A percentile compares a stretch with the other conserved stretches of the same genome.
These are phyloP conservation scores for Eulithis prunata DNA, from an alignment of 2,888 invertebrate species.

Conservation along the genomic window DNA sequence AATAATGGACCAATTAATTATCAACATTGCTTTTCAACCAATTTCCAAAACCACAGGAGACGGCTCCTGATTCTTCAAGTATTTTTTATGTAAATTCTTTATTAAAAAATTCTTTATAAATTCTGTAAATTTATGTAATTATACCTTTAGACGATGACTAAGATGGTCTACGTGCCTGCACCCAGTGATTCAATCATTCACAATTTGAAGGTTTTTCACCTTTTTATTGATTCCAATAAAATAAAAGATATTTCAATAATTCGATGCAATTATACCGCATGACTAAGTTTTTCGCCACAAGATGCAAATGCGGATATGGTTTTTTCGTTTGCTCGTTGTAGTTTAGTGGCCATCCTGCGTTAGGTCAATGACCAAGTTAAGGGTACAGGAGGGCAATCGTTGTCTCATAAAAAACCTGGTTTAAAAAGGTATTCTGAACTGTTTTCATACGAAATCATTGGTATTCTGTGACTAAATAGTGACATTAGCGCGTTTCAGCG, in stretches of 20 bases:
- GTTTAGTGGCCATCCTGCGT: neutral
- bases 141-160: slow-evolving; percentile 15
- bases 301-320: neutral
- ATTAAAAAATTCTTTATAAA: too few species aligned
- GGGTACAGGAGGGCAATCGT: neutral
- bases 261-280: slow-evolving; percentile 14
- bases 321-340: neutral
- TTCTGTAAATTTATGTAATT: too few species aligned
- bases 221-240: slow-evolving; percentile 31
- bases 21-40: too few species aligned
- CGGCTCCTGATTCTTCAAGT: too few species aligned
- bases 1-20: too few species aligned
- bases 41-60: neutral
- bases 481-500: too few species aligned
- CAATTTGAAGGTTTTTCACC: slow-evolving; percentile 31
- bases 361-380: slow-evolving; percentile 1
- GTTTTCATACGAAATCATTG: too few species aligned
- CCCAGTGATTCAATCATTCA: slow-evolving; percentile 20
- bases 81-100: too few species aligned
- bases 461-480: too few species aligned
- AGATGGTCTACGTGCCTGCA: slow-evolving; percentile 2
- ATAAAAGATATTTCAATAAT: slow-evolving; percentile 21
- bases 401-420: too few species aligned
- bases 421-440: too few species aligned
- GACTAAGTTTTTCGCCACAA: slow-evolving; percentile 9